Base-by-base conservation (phyloP, 2,113 vertebrate species). In the Abramis brama region DNA sequence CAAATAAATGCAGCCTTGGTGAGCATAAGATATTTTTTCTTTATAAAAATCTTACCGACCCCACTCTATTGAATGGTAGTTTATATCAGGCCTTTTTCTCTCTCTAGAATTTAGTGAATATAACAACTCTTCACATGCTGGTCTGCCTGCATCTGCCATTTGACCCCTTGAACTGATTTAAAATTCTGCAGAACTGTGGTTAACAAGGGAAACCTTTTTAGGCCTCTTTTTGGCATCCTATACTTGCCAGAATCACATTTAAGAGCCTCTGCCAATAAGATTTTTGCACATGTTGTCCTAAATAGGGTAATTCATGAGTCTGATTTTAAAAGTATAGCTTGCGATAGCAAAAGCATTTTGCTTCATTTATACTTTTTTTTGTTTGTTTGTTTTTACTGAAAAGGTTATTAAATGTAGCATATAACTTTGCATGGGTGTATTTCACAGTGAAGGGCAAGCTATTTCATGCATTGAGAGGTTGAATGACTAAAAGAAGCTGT, bases 401-500 rank as follows among this genome's bases (percentile, higher is more conserved):
- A 55, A 77, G 47, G 25, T 77, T 77, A 77, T 77, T 52, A 77
- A 77, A 27, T 33, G 47, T 57, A 52, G 50, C 50, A 4, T 17
- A 52, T 52, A 77, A 77, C 25, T 77, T 77, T 77, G 74, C 74
- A 77, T 55, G 15, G 39, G 45, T 85, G 25, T 64, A 39, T 71
- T 86, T 86, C 43, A 25, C 62, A 83, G 70, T 74, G 57, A 83
- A 64, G 62, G 57, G 45, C 81, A 66, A 36, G 74, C 45, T 74
- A 79, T 79, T 79, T 88, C 55, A 83, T 10, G 66, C 76, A 78
- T 81, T 43, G 45, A 79, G 60, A 81, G 87, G 21, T 60, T 79
- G 83, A 82, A 70, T 78, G 88, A 43, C 62, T 75, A 75, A 82
- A 87, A 81, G 71, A 83, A 47, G 70, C 77, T 88, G 86, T 59